phyloP scores from a whole-genome alignment of 1,140 invertebrate species.

The Acromyrmex echinatior region DNA sequence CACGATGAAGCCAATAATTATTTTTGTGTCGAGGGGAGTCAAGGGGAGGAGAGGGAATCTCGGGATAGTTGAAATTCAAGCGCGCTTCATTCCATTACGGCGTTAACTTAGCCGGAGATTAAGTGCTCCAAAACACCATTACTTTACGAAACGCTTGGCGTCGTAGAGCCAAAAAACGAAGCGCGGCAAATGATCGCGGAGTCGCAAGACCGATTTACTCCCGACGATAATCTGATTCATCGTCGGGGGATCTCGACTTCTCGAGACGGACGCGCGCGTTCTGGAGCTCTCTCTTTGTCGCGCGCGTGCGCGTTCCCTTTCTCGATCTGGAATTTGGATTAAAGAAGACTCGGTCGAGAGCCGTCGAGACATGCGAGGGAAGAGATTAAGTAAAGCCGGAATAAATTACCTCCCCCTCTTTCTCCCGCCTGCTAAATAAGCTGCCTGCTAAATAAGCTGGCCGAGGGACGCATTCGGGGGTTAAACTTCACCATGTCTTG shows the following conservation, averaged over 20 bases:
- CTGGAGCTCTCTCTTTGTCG: slow-evolving; percentile 52
- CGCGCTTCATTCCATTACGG: neutral
- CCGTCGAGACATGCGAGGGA: slow-evolving; percentile 63
- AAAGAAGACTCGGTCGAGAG: slow-evolving; percentile 60
- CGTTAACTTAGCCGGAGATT: slow-evolving; percentile 21
- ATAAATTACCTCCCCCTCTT: slow-evolving; percentile 75
- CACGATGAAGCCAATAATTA: neutral
- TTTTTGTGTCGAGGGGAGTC: slow-evolving; percentile 12
- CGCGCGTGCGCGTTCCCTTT: slow-evolving; percentile 20
- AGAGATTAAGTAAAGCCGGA: slow-evolving; percentile 75
- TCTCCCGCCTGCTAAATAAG: slow-evolving; percentile 62
- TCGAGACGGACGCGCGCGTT: slow-evolving; percentile 59
- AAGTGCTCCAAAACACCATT: slow-evolving; percentile 19
- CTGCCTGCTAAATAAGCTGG: slow-evolving; percentile 55
- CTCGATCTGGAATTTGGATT: slow-evolving; percentile 74
- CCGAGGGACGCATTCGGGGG: slow-evolving; percentile 63
- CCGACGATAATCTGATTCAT: slow-evolving; percentile 55
- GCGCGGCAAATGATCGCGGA: slow-evolving; percentile 3
- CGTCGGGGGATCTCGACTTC: slow-evolving; percentile 59
- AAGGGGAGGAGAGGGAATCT: neutral
- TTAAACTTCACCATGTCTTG: slow-evolving; percentile 68
- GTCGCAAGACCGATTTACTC: slow-evolving; percentile 32
- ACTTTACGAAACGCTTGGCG: slow-evolving; percentile 12
- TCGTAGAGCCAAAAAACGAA: slow-evolving; percentile 6
- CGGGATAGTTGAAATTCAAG: neutral